Percentiles rank a stretch among this genome's conserved stretches.
Conservation (phyloP, 64 coral and sea anemone species). For the Montipora cactus region DNA sequence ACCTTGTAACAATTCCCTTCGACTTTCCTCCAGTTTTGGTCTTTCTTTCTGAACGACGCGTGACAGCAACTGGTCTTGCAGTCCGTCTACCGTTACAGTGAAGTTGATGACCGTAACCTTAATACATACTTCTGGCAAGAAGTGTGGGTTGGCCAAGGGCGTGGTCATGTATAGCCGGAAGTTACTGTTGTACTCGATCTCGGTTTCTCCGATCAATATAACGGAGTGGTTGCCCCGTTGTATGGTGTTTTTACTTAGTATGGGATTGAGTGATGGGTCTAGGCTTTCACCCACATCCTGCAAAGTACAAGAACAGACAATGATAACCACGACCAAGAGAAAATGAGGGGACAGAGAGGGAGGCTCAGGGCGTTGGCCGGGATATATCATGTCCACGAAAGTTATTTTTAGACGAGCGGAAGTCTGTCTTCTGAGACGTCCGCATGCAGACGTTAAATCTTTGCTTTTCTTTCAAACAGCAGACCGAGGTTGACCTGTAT, state of each 20-base stretch:
- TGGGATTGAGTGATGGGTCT: constrained; percentile 84
- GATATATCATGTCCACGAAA: no score
- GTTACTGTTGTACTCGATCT: constrained; percentile 96
- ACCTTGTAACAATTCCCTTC: constrained; percentile 68
- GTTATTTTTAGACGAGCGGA: no score
- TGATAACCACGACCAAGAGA: not conserved
- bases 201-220: constrained; percentile 83
- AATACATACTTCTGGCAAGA: constrained; percentile 93
- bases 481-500: no score
- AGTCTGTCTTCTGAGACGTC: no score
- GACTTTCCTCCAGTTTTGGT: constrained; percentile 80
- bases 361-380: no score
- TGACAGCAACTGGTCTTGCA: constrained; percentile 98
- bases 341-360: no score
- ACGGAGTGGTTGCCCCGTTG: constrained; percentile 73
- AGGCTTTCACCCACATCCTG: constrained; percentile 88
- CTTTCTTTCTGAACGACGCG: constrained; percentile 85
- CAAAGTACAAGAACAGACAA: not conserved
- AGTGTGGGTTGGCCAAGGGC: constrained; percentile 87
- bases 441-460: no score
- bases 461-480: no score
- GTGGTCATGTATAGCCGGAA: constrained; percentile 96
- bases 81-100: constrained; percentile 95
- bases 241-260: constrained; percentile 74
- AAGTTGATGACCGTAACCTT: constrained; percentile 94